Base-by-base conservation (phyloP, 2,797 vertebrate genomes). In the Ctenosaura bakeri region DNA sequence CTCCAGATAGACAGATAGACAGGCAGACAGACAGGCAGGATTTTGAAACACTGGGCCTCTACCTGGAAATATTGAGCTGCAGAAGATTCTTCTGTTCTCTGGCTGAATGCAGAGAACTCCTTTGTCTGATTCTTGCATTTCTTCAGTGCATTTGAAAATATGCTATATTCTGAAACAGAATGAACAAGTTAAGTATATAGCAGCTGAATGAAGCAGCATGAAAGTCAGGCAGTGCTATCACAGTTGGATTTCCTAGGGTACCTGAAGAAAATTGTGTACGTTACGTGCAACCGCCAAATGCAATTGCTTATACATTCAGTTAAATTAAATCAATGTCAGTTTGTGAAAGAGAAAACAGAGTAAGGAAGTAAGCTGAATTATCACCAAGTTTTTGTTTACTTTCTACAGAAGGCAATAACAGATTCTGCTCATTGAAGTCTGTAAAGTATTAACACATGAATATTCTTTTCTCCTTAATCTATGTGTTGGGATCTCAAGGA, bases 1-100 rank as follows among this genome's bases (percentile, higher is more conserved):
- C 56, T 20, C 16, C 20, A 59, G 20, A 59, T 4, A 59, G 42
- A 46, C 42, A 46, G 42, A 46, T 4, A 46, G 42, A 46, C 4
- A 46, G 42, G 3, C 42, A 46, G 42, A 46, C 42, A 46, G 12
- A 32, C 8, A 69, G 13, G 76, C 26, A 62, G 78, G 32, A 80
- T 24, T 83, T 26, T 2, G 56, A 91, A 13, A 42, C 32, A 83
- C 76, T 35, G 83, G 16, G 82, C 54, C 42, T 52, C 54, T 93
- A 97, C 97, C 97, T 97, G 96, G 89, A 97, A 97, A 94, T 97
- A 97, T 3, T 97, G 95, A 69, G 90, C 24, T 2, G 95, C 95
- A 0, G 96, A 97, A 0, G 93, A 95, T 50, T 96, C 95, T 73
- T 97, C 97, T 78, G 95, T 97, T 89, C 93, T 64, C 89, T 96